Conservation (phyloP, 2,113 vertebrate genomes). For the Butorides virescens region DNA sequence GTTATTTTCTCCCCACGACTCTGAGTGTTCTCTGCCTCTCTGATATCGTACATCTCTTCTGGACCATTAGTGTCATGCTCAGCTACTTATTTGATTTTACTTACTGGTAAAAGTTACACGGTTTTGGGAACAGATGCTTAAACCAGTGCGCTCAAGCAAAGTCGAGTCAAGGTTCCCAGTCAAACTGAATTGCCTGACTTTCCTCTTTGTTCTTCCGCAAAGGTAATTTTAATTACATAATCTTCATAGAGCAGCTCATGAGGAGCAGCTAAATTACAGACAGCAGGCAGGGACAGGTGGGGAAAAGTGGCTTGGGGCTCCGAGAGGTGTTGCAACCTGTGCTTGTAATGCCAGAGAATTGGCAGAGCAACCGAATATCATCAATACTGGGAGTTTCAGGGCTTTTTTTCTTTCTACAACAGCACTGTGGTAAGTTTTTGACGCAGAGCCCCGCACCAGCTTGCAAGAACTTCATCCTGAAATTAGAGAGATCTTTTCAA, state of each 20-base stretch:
- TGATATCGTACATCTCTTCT: neutral
- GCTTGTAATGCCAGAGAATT: neutral
- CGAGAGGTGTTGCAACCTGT: neutral
- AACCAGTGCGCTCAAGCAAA: neutral
- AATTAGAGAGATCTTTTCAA: neutral
- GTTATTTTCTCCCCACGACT: neutral
- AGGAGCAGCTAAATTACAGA: slow-evolving; percentile 30
- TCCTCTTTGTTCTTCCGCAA: neutral
- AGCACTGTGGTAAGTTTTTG: neutral
- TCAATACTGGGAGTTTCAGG: neutral
- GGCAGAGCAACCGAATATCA: neutral
- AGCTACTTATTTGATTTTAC: neutral
- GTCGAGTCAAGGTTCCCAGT: neutral
- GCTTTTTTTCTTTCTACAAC: neutral
- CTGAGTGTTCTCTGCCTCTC: neutral
- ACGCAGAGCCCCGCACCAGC: neutral
- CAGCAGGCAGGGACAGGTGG: neutral
- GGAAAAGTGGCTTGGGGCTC: neutral
- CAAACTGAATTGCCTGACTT: neutral
- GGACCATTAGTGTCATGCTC: neutral
- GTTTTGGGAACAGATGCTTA: neutral
- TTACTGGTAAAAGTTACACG: neutral
- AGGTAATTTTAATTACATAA: slow-evolving; percentile 13
- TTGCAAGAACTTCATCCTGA: neutral
- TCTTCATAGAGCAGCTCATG: neutral